Conservation (phyloP, 53 echinoderm and acorn worm species). For the Pentamera pediparva region DNA sequence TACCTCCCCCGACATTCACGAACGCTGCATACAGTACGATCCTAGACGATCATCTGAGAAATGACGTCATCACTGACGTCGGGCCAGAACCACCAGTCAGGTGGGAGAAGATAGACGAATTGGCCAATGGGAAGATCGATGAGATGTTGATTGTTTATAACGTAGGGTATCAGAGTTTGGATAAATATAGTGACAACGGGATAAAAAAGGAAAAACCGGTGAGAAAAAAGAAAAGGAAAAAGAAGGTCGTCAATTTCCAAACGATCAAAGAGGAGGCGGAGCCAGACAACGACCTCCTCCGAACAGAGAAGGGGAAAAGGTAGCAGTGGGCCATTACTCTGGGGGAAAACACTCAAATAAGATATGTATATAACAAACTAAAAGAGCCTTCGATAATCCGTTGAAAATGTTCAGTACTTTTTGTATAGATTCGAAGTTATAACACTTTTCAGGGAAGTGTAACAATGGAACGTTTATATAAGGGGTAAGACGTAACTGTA, state of each 20-base stretch:
- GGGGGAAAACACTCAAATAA: not conserved
- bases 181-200: conserved; percentile 19
- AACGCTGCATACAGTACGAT: conserved; percentile 10
- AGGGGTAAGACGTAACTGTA: no score
- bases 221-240: not conserved
- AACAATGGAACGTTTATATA: not conserved
- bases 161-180: conserved; percentile 9
- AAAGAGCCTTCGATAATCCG: no score
- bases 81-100: conserved; percentile 4
- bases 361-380: not conserved
- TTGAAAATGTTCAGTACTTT: no score
- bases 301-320: conserved; percentile 6
- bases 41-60: conserved; percentile 2
- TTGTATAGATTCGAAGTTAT: no score
- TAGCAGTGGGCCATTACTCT: not conserved
- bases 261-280: conserved; percentile 17
- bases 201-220: not conserved
- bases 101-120: conserved; percentile 17
- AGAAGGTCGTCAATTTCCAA: conserved; percentile 10
- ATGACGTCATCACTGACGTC: conserved; percentile 3
- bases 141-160: conserved; percentile 22
- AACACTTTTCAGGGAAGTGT: no score
- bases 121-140: conserved; percentile 13
- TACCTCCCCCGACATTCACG: not conserved
- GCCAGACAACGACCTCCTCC: not conserved